Conservation (phyloP, 2,888 invertebrate genomes). For the Pristionchus entomophagus region DNA sequence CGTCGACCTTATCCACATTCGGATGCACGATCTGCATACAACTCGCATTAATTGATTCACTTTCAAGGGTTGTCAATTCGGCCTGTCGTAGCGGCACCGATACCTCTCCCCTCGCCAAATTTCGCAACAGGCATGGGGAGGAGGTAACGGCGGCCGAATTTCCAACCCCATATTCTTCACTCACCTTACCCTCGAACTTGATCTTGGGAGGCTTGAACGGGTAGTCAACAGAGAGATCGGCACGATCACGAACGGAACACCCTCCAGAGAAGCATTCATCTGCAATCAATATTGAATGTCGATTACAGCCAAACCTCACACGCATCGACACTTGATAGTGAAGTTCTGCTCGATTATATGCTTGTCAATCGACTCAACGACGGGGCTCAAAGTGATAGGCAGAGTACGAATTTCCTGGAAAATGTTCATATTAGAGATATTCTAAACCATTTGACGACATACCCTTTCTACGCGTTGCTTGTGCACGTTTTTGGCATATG, state of each 20-base stretch:
- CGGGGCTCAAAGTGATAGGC: not conserved
- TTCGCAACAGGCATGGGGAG: no score
- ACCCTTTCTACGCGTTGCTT: conserved; percentile 36
- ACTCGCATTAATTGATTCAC: not conserved
- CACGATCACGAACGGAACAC: not conserved
- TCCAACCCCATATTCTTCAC: no score
- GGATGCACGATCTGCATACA: conserved; percentile 24
- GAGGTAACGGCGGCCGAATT: no score
- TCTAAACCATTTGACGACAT: not conserved
- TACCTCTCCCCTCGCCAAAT: no score
- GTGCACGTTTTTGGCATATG: conserved; percentile 28
- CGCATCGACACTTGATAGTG: conserved; percentile 14
- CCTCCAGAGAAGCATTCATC: conserved; percentile 18
- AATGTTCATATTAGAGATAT: not conserved
- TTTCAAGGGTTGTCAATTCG: no score
- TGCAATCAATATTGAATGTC: not conserved
- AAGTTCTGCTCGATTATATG: not conserved
- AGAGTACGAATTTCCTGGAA: conserved; percentile 40
- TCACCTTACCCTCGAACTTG: conserved; percentile 18
- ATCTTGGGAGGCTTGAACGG: conserved; percentile 45
- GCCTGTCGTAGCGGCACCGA: no score
- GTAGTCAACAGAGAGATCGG: conserved; percentile 42
- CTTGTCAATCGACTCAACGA: conserved; percentile 31
- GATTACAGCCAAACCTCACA: not conserved
- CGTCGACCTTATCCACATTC: conserved; percentile 41